These are phyloP conservation scores for Troides oblongomaculatus DNA, from an alignment of 2,888 invertebrate species.

Conservation along the genomic window DNA sequence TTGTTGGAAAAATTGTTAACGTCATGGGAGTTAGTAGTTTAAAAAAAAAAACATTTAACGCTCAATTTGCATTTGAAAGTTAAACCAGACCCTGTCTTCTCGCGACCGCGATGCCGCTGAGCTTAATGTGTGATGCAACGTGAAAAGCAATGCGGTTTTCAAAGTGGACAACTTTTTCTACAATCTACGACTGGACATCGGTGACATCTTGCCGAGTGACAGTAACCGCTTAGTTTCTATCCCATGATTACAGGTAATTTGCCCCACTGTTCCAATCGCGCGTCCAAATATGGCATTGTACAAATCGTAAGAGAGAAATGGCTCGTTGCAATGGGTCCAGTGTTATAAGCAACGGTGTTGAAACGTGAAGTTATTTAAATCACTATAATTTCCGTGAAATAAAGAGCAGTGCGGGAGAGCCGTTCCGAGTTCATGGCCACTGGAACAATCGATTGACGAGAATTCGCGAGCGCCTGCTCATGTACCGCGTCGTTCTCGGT, in stretches of 20 bases:
- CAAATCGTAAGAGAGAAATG: constrained; percentile 28
- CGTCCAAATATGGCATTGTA: constrained; percentile 27
- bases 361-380: constrained; percentile 47
- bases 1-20: neutral
- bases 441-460: constrained; percentile 67
- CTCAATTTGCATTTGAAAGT: constrained; percentile 42
- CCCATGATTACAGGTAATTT: constrained; percentile 59
- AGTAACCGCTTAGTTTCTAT: constrained; percentile 54
- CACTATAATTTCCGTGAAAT: constrained; percentile 50
- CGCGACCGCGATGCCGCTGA: constrained; percentile 46
- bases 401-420: constrained; percentile 43
- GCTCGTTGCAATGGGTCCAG: constrained; percentile 14
- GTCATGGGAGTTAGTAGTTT: neutral
- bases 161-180: constrained; percentile 61
- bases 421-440: constrained; percentile 66
- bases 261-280: constrained; percentile 36
- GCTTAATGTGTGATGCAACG: constrained; percentile 53
- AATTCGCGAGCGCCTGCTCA: constrained; percentile 44
- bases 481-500: constrained; percentile 37
- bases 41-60: constrained; percentile 2
- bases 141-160: constrained; percentile 63
- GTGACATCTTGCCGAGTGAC: constrained; percentile 43
- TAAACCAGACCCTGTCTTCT: constrained; percentile 47
- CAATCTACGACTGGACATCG: constrained; percentile 54
- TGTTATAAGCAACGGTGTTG: constrained; percentile 19